These are phyloP conservation scores for Cheumatopsyche charites DNA, from an alignment of 1,140 invertebrate genomes.

Conservation along the genomic window DNA sequence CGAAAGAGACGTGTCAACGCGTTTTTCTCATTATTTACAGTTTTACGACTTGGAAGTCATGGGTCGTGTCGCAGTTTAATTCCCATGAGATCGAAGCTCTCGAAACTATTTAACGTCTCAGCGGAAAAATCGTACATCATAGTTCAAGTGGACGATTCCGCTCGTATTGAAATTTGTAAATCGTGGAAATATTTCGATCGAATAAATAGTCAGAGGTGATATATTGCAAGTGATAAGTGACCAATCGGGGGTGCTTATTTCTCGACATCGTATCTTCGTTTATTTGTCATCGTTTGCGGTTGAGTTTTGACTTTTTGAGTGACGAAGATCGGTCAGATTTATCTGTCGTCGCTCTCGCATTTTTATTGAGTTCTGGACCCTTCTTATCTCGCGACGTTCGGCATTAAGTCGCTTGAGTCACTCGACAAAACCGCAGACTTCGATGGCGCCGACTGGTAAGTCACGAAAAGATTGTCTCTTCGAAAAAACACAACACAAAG, in stretches of 20 bases:
- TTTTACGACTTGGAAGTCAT: slow-evolving; percentile 12
- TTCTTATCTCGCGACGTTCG: slow-evolving; percentile 9
- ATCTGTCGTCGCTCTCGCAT: background rate
- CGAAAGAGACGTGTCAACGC: background rate
- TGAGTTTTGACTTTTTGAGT: no score
- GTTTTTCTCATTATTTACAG: slow-evolving; percentile 19
- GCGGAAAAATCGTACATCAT: no score
- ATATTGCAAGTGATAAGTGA: no score
- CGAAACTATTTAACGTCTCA: background rate
- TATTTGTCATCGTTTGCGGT: no score
- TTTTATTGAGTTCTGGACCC: background rate
- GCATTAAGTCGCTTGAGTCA: background rate
- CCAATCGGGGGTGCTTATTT: no score
- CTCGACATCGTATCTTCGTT: no score
- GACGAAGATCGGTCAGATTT: no score
- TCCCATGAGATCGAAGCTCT: slow-evolving; percentile 13
- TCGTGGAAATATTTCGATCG: no score
- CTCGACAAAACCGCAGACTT: slow-evolving; percentile 7
- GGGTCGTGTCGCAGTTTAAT: slow-evolving; percentile 16
- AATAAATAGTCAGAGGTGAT: no score
- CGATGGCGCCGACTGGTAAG: slow-evolving; percentile 2
- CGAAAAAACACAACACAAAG: background rate
- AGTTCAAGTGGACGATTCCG: slow-evolving; percentile 5
- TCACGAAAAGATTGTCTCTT: slow-evolving; percentile 5
- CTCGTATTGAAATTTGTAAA: no score